Evolutionary conservation across 2,888 invertebrate genomes (phyloP).

Genomic region (Acholoe squamosa): DNA sequence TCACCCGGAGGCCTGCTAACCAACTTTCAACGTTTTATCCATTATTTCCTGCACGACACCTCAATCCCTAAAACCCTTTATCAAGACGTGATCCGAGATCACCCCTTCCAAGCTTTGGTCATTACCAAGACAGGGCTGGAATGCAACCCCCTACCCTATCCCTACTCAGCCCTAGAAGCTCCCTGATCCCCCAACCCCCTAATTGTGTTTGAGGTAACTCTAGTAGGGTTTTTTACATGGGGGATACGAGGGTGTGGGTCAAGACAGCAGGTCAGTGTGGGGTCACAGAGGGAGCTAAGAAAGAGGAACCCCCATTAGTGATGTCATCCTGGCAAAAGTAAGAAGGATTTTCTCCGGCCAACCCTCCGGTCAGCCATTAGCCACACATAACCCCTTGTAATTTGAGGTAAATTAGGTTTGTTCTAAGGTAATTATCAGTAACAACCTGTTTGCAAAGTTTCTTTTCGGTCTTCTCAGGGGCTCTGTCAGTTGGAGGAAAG

Average conservation of each 20-base stretch:
- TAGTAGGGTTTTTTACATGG: slow-evolving; percentile 36
- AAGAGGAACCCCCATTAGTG: slow-evolving; percentile 49
- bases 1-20: no score
- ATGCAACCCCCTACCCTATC: background rate
- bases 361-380: background rate
- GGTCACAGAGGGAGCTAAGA: slow-evolving; percentile 24
- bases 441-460: slow-evolving; percentile 2
- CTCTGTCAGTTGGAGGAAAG: background rate
- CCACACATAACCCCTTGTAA: background rate
- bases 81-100: background rate
- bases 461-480: background rate
- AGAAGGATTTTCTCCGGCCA: slow-evolving; percentile 22
- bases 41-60: background rate
- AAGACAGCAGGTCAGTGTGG: slow-evolving; percentile 5
- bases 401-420: slow-evolving; percentile 40
- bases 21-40: background rate
- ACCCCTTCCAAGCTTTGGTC: background rate
- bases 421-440: slow-evolving; percentile 25
- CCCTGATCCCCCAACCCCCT: slow-evolving; percentile 24
- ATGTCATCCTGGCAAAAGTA: slow-evolving; percentile 17
- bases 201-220: slow-evolving; percentile 35
- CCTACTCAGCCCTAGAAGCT: background rate
- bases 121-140: background rate
- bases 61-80: background rate
- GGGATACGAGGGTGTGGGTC: background rate